phyloP scores from a whole-genome alignment of 2,797 vertebrate species.

The Pristis pectinata region DNA sequence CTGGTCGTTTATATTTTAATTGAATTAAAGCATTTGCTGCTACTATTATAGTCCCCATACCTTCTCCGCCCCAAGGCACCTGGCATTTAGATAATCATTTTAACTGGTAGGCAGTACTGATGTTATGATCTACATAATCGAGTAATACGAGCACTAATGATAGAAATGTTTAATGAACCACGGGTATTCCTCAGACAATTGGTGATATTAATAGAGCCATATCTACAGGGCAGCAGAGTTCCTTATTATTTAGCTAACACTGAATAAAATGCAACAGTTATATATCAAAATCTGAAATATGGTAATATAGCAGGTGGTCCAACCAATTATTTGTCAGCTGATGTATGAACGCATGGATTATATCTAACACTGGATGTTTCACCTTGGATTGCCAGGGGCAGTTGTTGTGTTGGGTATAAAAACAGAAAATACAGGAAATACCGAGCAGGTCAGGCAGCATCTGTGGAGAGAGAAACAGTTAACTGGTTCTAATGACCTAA shows the following conservation, averaged over 20 bases:
- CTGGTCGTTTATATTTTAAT: background rate
- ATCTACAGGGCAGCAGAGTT: background rate
- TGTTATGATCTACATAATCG: constrained; percentile 17
- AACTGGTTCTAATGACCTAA: no score
- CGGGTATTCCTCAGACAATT: constrained; percentile 21
- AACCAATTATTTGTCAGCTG: background rate
- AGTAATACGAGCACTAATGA: constrained; percentile 15
- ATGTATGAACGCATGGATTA: background rate
- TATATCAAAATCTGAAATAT: background rate
- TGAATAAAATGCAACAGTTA: background rate
- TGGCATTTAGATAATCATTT: constrained; percentile 16
- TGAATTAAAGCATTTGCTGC: constrained; percentile 1
- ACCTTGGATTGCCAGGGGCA: background rate
- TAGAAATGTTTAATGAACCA: constrained; percentile 31
- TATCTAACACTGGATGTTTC: background rate
- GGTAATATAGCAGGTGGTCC: background rate
- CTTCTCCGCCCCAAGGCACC: background rate
- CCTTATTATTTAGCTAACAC: background rate
- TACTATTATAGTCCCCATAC: background rate
- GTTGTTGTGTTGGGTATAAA: no score
- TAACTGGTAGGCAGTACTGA: background rate
- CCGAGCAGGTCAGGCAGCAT: no score
- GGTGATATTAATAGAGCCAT: constrained; percentile 21
- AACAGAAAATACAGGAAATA: no score
- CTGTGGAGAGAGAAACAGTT: no score